Percentiles rank a stretch among this genome's conserved stretches.
These are phyloP conservation scores for Todiramphus chloris DNA, from an alignment of 2,113 vertebrate species.

Conservation along the genomic window DNA sequence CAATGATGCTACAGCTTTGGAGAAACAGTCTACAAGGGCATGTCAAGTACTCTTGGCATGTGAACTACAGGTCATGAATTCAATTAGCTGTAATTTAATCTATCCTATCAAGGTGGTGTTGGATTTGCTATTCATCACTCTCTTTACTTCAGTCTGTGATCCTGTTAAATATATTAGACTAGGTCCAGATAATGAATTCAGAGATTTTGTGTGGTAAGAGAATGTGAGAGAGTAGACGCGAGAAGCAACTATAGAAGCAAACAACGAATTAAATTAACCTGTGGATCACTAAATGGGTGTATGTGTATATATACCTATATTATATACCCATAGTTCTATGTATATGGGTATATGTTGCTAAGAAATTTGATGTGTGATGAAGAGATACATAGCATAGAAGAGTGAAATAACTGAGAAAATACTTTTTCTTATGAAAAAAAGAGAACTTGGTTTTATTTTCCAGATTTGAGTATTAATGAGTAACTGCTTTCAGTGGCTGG, in stretches of 20 bases:
- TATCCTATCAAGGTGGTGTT: not conserved
- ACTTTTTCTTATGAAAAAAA: not conserved
- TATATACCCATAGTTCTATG: not conserved
- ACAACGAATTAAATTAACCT: not conserved
- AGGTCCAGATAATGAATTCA: not conserved
- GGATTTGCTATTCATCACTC: not conserved
- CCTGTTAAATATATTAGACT: not conserved
- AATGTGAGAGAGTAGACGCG: not conserved
- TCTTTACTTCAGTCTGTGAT: not conserved
- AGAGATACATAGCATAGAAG: not conserved
- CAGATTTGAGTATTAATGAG: not conserved
- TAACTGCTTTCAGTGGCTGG: not conserved
- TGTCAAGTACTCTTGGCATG: not conserved
- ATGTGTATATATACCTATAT: accelerated
- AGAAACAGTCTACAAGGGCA: not conserved
- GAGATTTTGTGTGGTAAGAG: not conserved
- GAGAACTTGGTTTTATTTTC: not conserved
- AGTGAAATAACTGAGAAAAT: not conserved
- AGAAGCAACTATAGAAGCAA: not conserved
- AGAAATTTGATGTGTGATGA: not conserved
- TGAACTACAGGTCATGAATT: not conserved
- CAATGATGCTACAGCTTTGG: not conserved
- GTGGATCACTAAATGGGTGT: not conserved
- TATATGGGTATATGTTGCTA: not conserved
- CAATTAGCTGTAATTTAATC: not conserved